Evolutionary conservation across 2,797 vertebrate species (phyloP).

Genomic region (Pseudomugil tenellus): DNA sequence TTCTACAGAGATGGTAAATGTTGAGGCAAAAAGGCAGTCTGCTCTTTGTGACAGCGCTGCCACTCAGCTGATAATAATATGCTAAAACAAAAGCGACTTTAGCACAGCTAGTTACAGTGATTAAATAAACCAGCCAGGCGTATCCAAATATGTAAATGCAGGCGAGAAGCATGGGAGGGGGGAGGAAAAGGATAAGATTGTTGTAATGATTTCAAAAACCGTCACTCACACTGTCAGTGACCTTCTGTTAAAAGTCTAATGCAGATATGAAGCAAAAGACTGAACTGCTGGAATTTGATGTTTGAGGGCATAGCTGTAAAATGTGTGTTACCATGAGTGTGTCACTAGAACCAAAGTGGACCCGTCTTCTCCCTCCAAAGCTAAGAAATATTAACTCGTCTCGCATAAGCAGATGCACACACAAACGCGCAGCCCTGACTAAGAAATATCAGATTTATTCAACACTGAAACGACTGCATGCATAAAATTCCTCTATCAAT

Average conservation of each 20-base stretch:
- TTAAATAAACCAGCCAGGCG: slow-evolving; percentile 57
- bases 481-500: slow-evolving; percentile 44
- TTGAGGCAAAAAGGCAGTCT: background rate
- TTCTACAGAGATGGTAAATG: background rate
- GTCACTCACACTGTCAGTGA: slow-evolving; percentile 55
- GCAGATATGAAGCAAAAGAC: background rate
- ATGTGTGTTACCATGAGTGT: background rate
- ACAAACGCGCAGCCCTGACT: background rate
- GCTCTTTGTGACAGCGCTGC: slow-evolving; percentile 32
- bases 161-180: slow-evolving; percentile 12
- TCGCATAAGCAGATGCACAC: background rate
- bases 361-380: background rate
- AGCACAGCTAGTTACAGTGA: slow-evolving; percentile 29
- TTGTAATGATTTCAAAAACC: slow-evolving; percentile 55
- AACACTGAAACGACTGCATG: slow-evolving; percentile 1
- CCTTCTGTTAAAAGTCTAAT: slow-evolving; percentile 48
- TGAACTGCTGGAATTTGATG: slow-evolving; percentile 50
- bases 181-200: slow-evolving; percentile 29
- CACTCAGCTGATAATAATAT: slow-evolving; percentile 38
- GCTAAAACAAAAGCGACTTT: slow-evolving; percentile 42
- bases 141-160: slow-evolving; percentile 63
- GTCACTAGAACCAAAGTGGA: background rate
- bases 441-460: slow-evolving; percentile 31
- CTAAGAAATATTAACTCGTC: slow-evolving; percentile 2
- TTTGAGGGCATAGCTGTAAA: background rate